Evolutionary conservation across 2,113 vertebrate species (phyloP).

Genomic region (Paracanthobrama guichenoti): DNA sequence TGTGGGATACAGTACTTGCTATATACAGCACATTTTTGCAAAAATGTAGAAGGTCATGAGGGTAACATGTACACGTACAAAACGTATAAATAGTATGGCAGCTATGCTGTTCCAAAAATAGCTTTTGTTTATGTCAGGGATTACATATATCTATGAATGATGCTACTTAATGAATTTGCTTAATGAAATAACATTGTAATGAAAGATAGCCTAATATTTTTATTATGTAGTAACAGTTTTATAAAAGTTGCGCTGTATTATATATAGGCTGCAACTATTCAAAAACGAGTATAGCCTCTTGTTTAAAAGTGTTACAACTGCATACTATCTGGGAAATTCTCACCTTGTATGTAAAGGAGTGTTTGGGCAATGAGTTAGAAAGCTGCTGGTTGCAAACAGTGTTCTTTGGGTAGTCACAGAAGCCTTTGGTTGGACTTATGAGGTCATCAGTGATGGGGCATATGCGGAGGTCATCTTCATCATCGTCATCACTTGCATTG

Average conservation of each 20-base stretch:
- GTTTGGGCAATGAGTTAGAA: slow-evolving; percentile 80
- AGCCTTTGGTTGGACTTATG: slow-evolving; percentile 69
- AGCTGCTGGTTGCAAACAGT: slow-evolving; percentile 70
- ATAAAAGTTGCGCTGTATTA: neutral
- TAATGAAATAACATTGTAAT: neutral
- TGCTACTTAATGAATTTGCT: neutral
- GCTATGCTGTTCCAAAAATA: neutral
- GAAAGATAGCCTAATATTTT: too few species aligned
- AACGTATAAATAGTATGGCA: neutral
- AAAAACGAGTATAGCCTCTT: neutral
- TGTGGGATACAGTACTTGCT: neutral
- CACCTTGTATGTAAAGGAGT: slow-evolving; percentile 83
- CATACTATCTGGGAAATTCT: slow-evolving; percentile 52
- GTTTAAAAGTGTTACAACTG: neutral
- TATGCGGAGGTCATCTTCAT: slow-evolving; percentile 85
- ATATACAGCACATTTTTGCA: neutral
- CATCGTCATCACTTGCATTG: slow-evolving; percentile 80
- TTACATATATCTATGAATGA: neutral
- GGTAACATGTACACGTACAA: neutral
- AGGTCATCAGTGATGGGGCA: slow-evolving; percentile 88
- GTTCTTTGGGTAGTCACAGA: slow-evolving; percentile 74
- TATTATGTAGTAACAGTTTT: neutral
- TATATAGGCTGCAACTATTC: too few species aligned
- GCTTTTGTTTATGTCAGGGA: neutral
- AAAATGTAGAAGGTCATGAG: neutral